Evolutionary conservation across 2,888 invertebrate genomes (phyloP), one percentile per base, ranked within the genome.

Genomic region (Metallyticus violacea): DNA sequence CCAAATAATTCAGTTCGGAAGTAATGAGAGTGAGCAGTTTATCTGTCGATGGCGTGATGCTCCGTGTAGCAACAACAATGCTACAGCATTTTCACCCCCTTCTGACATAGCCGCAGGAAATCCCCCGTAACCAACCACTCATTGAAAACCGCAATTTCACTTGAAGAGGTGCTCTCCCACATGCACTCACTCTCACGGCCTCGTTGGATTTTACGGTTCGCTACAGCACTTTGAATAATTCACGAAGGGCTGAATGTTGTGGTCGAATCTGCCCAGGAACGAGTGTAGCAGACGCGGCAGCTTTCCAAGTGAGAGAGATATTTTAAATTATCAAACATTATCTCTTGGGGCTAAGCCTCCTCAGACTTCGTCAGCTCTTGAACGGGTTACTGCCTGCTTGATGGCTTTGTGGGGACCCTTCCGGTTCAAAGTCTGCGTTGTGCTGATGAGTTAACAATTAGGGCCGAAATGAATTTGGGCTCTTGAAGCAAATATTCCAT

Each of bases 151-250:
- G 40, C 40, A 62, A 62, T 62, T 62, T 62, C 40, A 4, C 40
- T 62, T 62, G 40, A 62, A 62, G 40, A 62, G 40, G 40, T 27
- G 6, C 80, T 27, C 80, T 27, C 28, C 81, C 81, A 27, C 9
- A 62, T 29, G 82, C 82, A 82, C 82, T 82, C 76, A 76, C 76
- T 82, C 82, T 82, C 82, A 82, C 82, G 82, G 76, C 76, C 76
- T 27, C 7, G 62, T 82, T 82, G 82, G 82, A 82, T 76, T 82
- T 82, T 82, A 82, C 82, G 82, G 62, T 82, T 76, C 62, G 76
- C 62, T 82, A 40, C 62, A 26, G 26, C 40, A 40, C 81, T 81
- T 81, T 22, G 81, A 28, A 81, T 81, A n/a, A 81, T 29, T 81
- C 81, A 22, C 22, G n/a, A 28, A 30, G 81, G n/a, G n/a, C 30